Base-by-base conservation (phyloP, 2,888 invertebrate species). In the Agrilus cyanescens region DNA sequence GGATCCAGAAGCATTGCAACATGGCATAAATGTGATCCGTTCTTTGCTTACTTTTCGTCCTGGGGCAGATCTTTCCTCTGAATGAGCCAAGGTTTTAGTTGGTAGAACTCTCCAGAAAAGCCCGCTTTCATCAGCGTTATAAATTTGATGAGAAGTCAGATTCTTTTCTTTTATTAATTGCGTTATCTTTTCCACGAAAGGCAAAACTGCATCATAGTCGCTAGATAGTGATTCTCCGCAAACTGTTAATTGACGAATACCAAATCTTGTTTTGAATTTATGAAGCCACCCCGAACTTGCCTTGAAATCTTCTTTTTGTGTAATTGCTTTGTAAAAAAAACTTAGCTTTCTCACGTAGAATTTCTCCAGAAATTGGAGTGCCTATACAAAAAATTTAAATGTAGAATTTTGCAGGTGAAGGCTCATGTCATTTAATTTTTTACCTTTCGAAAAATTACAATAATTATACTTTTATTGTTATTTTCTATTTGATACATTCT, bases 61-160 rank as follows among this genome's bases (percentile, higher is more conserved):
- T 13, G 49, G 47, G 25, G 48, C 53, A 36, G 49, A 41, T 33
- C 39, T 37, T 48, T 54, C 51, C 12, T 40, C 30, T 16, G 38
- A 30, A 5, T 40, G 41, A 20, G 47, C 49, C 10, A 51, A 40
- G 2, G 53, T 51, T 46, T 47, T 48, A 12, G 41, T 34, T 4
- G 51, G 53, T 38, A 57, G 31, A 10, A 47, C 32, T 42, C 48
- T 55, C 53, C 54, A 55, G 8, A 46, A 37, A 2, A 53, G 38
- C 8, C 51, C 53, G 5, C 50, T 55, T 40, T 53, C 51, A 32
- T 53, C 53, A 10, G 51, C 51, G 38, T 56, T 57, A 38, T 56
- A 54, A 2, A 57, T 32, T 16, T 52, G 40, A 15, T 53, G 40
- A 12, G 15, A 37, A 3, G n/a, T 12, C 30, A 46, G 37, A 29